Base-by-base conservation (phyloP, 2,888 invertebrate genomes). In the Acronicta aceris region DNA sequence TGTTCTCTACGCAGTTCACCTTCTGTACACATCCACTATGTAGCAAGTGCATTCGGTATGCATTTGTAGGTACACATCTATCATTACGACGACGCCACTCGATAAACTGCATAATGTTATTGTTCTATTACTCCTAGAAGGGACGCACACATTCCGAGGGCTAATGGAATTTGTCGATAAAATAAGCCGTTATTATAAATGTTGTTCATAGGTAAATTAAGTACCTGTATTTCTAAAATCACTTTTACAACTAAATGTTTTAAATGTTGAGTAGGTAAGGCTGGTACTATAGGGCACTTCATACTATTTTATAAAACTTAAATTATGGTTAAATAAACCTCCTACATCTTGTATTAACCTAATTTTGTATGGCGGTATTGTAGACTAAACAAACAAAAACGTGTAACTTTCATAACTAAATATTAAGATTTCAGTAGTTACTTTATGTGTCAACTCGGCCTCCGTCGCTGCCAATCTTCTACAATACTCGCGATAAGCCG, bases 21-120 rank as follows among this genome's bases (percentile, higher is more conserved):
- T 69, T 56, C 38, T 52, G 52, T 13, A n/a, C 0, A 4, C 10
- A n/a, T 9, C n/a, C 38, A 10, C 5, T 13, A 5, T 9, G 27
- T 9, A 36, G 36, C 2, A 15, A 5, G 43, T 46, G 64, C 50
- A 50, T 57, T 30, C 15, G 1, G n/a, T 33, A 17, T 13, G 41
- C 12, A 8, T 55, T 38, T 40, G 48, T 33, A 46, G n/a, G n/a
- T n/a, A n/a, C n/a, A n/a, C 15, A 53, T 27, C 48, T 16, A 27
- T 30, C 60, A n/a, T 36, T 27, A 45, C 51, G n/a, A 8, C 42
- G 51, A 45, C 40, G 55, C 21, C 49, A n/a, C 2, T 42, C n/a
- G 40, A 55, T 51, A 48, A 38, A n/a, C 48, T 65, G 71, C 58
- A 54, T 68, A 43, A 55, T 51, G 47, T 30, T 33, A 16, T 50